Conservation (phyloP, 2,113 vertebrate species). For the Phalacrocorax brasilianus region DNA sequence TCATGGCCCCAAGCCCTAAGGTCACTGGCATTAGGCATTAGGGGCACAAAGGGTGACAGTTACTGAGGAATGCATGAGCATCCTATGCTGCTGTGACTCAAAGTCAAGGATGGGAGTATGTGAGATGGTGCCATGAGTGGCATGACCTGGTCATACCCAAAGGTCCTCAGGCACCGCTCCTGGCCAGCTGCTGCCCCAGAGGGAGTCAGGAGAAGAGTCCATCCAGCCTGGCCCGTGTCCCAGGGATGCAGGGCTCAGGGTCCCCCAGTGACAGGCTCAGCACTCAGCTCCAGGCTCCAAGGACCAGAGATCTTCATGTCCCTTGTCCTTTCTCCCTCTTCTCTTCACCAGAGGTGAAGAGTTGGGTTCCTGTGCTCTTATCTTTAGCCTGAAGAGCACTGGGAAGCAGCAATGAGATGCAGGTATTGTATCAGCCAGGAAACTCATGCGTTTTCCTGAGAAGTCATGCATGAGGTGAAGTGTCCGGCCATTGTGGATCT, state of each 20-base stretch:
- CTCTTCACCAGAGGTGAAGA: too few relatives aligned
- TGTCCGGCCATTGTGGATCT: not conserved
- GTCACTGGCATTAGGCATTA: not conserved
- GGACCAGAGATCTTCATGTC: not conserved
- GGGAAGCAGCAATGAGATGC: not conserved
- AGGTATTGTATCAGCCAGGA: not conserved
- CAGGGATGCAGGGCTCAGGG: too few relatives aligned
- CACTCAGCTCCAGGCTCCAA: not conserved
- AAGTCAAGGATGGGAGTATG: not conserved
- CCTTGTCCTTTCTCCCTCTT: not conserved
- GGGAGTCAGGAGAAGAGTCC: not conserved
- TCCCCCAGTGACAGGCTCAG: not conserved
- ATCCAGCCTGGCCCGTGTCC: not conserved
- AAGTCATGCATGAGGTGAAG: not conserved
- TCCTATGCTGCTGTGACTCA: not conserved
- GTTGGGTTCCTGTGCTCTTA: not conserved
- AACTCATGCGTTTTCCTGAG: not conserved
- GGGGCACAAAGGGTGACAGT: not conserved
- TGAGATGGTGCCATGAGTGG: not conserved
- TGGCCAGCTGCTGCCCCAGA: not conserved
- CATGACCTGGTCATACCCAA: not conserved
- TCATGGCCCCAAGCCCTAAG: too few relatives aligned
- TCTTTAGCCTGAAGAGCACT: not conserved
- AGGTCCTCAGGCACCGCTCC: not conserved
- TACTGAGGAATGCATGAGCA: accelerated